Evolutionary conservation across 2,797 vertebrate genomes (phyloP), one percentile per base, ranked within the genome.

Genomic region (Ctenopoma multispine): DNA sequence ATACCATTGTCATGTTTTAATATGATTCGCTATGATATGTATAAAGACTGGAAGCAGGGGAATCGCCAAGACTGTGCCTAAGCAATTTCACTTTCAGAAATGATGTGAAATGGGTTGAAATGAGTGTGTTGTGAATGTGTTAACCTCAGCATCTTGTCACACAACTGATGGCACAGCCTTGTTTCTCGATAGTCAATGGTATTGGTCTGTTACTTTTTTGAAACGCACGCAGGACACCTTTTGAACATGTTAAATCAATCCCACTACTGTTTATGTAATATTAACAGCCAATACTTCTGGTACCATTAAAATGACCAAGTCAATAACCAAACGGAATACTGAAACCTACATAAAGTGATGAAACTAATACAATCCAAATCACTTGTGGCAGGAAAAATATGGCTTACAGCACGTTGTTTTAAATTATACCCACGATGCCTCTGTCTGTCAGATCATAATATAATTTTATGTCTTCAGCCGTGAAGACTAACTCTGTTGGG

Each of bases 371-470:
- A 4, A 21, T 44, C 36, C 55, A 61, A 78, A 69, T 72, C 72
- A 61, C 76, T 29, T 14, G 31, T 66, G 58, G 66, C 29, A 38
- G 50, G 36, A 61, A 48, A 79, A 82, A 66, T 55, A 58, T 49
- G 62, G 27, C 57, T 62, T 66, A 9, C 29, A 79, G 65, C 63
- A 76, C 72, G 61, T 68, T 66, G 29, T 69, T 80, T 82, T 63
- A 82, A 83, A 87, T 81, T 38, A 63, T 74, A 50, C 81, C 73
- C 84, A 64, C 34, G 75, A 78, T 67, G 77, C 75, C 47, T 56
- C 71, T 75, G 63, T 86, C 77, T 83, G 84, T 88, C 76, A 80
- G 72, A 83, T 84, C 81, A 72, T 85, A 79, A 89, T 81, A 75
- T 76, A 14, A 75, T 80, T 85, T 87, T 77, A 83, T 61, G 66